Base-by-base conservation (phyloP, 2,113 vertebrate genomes). In the Odobenus rosmarus region DNA sequence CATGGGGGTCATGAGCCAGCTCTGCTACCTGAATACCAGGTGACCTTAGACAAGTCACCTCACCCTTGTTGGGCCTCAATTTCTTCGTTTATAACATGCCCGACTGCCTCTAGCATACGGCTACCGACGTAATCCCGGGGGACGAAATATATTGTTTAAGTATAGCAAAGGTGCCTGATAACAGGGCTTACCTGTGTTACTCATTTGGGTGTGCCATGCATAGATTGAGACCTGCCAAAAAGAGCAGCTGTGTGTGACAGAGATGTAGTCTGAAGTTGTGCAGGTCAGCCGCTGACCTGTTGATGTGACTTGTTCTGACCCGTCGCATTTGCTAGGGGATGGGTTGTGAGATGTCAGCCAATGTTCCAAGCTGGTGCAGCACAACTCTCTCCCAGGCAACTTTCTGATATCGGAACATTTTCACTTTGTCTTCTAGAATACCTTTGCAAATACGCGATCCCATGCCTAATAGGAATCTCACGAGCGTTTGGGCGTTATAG, bases 401-500 rank as follows among this genome's bases (percentile, higher is more conserved):
- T 36, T 69, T 51, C 51, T 88, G 62, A 16, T 85, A 23, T 69
- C 7, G 4, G 67, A 16, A 72, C 13, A 0, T 55, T 93, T 46
- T 93, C 8, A 16, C 69, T 88, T 96, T 97, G 26, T 98, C 93
- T 97, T 93, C 31, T 98, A 99, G 99, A 99, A 71, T 99, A 99
- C 98, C 98, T 99, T 80, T 99, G 99, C 99, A 99, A 99, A 97
- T 99, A 99, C 4, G 98, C 99, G 1, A 98, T 99, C 31, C 99
- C 99, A 5, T 99, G 99, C 98, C 98, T 99, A 72, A 98, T 99
- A 16, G 99, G 99, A 90, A 99, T 99, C 98, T 99, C 99, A 23
- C 98, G 99, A 92, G 99, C 99, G 0, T 99, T 99, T 88, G 99
- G 99, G 69, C 99, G 99, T 92, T 99, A 99, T 97, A 99, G 99